phyloP scores from a whole-genome alignment of 2,113 vertebrate species.

The Raja brachyura region DNA sequence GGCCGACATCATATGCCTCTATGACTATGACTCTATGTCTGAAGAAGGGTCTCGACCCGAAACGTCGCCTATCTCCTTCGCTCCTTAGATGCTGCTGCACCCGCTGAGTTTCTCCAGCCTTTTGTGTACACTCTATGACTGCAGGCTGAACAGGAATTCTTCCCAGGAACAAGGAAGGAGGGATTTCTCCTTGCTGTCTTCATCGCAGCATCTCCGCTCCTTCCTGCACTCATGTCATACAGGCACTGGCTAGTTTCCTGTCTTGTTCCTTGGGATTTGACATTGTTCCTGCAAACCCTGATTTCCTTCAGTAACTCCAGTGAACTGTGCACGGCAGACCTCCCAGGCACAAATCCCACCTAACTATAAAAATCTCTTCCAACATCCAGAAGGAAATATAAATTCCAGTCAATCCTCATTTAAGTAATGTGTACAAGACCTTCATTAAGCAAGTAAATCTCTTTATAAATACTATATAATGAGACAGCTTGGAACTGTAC shows the following conservation, averaged over 20 bases:
- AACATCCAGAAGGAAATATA: not conserved
- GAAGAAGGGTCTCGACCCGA: too few relatives aligned
- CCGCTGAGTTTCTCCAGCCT: too few relatives aligned
- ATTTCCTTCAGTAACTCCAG: not conserved
- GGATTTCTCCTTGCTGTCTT: not conserved
- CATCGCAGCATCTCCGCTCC: not conserved
- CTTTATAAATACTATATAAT: not conserved
- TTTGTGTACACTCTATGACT: too few relatives aligned
- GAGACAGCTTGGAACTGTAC: not conserved
- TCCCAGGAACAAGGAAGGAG: not conserved
- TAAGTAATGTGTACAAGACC: not conserved
- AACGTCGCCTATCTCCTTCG: too few relatives aligned
- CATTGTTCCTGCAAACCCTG: not conserved
- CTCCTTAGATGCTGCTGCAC: too few relatives aligned
- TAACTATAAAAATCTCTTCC: not conserved
- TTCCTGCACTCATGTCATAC: not conserved
- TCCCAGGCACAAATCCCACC: not conserved
- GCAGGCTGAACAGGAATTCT: not conserved
- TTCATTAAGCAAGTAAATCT: not conserved
- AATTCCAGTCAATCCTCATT: not conserved
- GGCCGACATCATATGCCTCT: too few relatives aligned
- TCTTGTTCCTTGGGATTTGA: not conserved
- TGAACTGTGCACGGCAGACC: not conserved
- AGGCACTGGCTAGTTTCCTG: not conserved
- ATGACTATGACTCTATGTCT: too few relatives aligned